These are phyloP conservation scores for Parus major DNA, from an alignment of 2,113 vertebrate genomes.

Conservation along the genomic window DNA sequence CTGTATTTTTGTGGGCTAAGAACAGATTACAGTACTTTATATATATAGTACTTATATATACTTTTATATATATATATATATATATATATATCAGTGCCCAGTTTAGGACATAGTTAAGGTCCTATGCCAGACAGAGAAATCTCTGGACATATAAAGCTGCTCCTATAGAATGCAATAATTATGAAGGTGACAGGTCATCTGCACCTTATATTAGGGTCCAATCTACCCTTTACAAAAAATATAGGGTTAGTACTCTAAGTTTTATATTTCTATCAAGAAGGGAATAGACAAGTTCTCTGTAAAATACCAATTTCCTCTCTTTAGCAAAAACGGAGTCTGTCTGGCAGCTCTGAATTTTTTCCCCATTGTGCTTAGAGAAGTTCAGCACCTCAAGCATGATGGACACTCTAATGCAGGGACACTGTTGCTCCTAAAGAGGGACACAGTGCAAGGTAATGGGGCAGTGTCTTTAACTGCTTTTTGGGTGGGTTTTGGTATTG, in stretches of 20 bases:
- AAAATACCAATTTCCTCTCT: not conserved
- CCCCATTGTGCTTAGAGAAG: not conserved
- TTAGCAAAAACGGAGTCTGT: not conserved
- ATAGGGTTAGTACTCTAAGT: not conserved
- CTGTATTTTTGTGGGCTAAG: not conserved
- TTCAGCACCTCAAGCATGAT: not conserved
- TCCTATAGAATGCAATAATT: not conserved
- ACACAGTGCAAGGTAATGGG: not conserved
- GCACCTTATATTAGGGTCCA: not conserved
- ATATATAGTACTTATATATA: too few species aligned
- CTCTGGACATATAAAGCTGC: not conserved
- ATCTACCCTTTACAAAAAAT: not conserved
- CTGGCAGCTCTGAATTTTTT: not conserved
- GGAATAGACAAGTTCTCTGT: not conserved
- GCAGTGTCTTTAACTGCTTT: not conserved
- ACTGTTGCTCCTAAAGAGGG: not conserved
- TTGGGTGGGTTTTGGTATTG: not conserved
- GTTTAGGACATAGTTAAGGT: not conserved
- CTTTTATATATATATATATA: too few species aligned
- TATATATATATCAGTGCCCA: not conserved
- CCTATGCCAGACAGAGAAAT: not conserved
- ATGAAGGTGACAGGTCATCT: not conserved
- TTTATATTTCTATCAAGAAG: not conserved
- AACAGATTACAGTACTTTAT: conserved; percentile 27
- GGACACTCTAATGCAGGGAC: not conserved